These are phyloP conservation scores for Pterophyllum scalare DNA, from an alignment of 2,113 vertebrate species.

Conservation along the genomic window DNA sequence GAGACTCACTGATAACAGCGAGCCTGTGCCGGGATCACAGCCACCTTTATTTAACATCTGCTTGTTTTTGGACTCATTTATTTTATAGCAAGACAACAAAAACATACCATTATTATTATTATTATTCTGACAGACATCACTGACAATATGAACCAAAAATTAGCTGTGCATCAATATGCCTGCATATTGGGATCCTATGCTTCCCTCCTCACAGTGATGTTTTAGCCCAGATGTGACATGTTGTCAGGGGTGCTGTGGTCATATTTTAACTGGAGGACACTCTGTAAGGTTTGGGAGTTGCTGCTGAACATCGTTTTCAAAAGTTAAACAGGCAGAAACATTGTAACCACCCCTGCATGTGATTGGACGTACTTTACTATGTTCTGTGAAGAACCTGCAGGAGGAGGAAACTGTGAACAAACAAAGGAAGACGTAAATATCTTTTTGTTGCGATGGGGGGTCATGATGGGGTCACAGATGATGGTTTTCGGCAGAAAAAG, in stretches of 20 bases:
- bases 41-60: conserved; percentile 13
- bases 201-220: background rate
- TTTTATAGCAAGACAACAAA: background rate
- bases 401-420: background rate
- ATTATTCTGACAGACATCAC: background rate
- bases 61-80: background rate
- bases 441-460: background rate
- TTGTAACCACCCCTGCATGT: background rate
- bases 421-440: too few relatives aligned
- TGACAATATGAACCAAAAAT: background rate
- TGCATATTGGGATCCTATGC: background rate
- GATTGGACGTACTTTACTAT: too few relatives aligned
- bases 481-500: too few relatives aligned
- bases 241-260: background rate
- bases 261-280: background rate
- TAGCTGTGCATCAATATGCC: background rate
- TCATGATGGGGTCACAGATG: too few relatives aligned
- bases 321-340: background rate
- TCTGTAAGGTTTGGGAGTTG: background rate
- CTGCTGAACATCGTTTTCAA: background rate
- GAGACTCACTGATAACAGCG: background rate
- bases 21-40: background rate
- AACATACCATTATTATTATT: background rate
- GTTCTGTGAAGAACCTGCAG: background rate
- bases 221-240: background rate